Evolutionary conservation across 2,113 vertebrate species (phyloP), one percentile per base, ranked within the genome.

Genomic region (Psilopogon haemacephalus): DNA sequence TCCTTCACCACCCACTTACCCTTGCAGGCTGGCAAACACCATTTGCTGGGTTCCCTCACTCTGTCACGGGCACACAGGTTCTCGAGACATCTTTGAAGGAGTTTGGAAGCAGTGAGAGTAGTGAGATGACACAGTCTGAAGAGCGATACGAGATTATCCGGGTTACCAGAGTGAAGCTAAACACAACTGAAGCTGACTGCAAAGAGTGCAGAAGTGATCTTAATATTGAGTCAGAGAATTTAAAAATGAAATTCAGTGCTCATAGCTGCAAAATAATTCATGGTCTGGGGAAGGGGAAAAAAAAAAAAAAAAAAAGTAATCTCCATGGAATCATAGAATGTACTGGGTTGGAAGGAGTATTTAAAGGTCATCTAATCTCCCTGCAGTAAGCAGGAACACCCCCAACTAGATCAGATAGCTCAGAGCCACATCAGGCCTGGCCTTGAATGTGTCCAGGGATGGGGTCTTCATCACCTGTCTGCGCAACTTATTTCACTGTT

Each of bases 1-100:
- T 89, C 33, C 92, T 20, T 87, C 93, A 85, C 94, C 94, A 93
- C 93, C 94, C 94, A 96, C 94, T 52, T 55, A 50, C 71, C 78
- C 68, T 65, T 6, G 68, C 89, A 77, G 75, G 85, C 88, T 95
- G 94, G 94, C 92, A 95, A 95, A 86, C 80, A 89, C 75, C 78
- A 55, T 88, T 94, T 89, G 75, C 89, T 80, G 92, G 90, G 88
- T 89, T 95, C 72, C 93, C 85, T 88, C 69, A 1, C 82, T 79
- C 67, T 4, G 3, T 50, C 5, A 0, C 1, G 3, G 76, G 91
- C 30, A 8, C 82, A 33, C n/a, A 69, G 71, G 40, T 82, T 67
- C 88, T 89, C 7, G 0, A 95, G 87, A 79, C 23, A 13, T 71
- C 79, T 83, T 70, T 11, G 38, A 70, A 80, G 55, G 50, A 94